Conservation (phyloP, 1,140 invertebrate genomes). For the Drosophila ambigua region DNA sequence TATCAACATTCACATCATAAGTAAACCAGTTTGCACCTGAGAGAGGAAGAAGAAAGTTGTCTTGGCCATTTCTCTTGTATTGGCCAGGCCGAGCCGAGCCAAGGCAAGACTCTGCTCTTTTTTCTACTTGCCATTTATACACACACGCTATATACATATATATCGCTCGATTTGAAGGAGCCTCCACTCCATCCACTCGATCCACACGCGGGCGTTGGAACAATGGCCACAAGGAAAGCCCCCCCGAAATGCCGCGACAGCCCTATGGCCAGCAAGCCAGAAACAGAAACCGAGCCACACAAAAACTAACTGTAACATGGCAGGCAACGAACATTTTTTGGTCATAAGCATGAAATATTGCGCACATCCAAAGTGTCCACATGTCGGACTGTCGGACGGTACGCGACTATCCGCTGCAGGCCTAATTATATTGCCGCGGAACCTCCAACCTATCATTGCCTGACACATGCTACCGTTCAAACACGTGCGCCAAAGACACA, state of each 20-base stretch:
- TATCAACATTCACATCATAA: constrained; percentile 83
- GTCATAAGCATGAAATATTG: constrained; percentile 81
- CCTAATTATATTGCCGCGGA: constrained; percentile 76
- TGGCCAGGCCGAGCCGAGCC: constrained; percentile 31
- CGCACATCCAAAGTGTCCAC: constrained; percentile 69
- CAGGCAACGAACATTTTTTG: constrained; percentile 54
- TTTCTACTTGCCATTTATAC: constrained; percentile 53
- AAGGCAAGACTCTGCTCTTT: constrained; percentile 49
- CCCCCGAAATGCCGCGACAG: too few species aligned
- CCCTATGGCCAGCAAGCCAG: not conserved
- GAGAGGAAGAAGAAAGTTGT: constrained; percentile 82
- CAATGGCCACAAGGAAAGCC: constrained; percentile 31
- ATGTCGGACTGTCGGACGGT: constrained; percentile 26
- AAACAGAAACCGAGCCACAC: constrained; percentile 6
- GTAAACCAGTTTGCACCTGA: constrained; percentile 82
- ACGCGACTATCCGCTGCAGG: constrained; percentile 59
- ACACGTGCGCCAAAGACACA: constrained; percentile 53
- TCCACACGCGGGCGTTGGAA: constrained; percentile 44
- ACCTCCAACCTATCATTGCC: constrained; percentile 66
- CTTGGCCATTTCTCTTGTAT: constrained; percentile 76
- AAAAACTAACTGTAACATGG: constrained; percentile 78
- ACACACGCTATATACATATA: constrained; percentile 12
- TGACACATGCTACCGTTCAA: constrained; percentile 72
- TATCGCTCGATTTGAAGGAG: constrained; percentile 58
- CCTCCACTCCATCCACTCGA: constrained; percentile 27